Evolutionary conservation across 2,888 invertebrate species (phyloP), one percentile per base, ranked within the genome.

Genomic region (Augiades crinisus): DNA sequence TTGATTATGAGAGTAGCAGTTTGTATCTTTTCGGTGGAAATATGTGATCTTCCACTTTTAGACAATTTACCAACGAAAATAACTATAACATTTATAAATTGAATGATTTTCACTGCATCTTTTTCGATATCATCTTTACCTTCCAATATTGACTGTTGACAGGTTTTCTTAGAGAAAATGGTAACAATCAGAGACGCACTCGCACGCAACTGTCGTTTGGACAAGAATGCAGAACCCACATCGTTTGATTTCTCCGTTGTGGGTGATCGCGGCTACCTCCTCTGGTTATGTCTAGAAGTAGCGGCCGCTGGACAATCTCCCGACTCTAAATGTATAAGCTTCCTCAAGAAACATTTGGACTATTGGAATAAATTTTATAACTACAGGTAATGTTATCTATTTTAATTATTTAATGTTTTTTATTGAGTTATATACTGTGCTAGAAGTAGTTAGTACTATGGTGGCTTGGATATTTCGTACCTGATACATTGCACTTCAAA

Each of bases 351-450:
- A 63, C 95, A 96, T 78, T 88, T 97, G 51, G 93, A 94, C 54
- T 93, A 93, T 67, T 98, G 97, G 97, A 92, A 92, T 17, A 92
- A 91, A 61, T 91, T 91, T 49, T 95, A 94, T 67, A 94, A 94
- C 68, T 94, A 93, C 75, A 91, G 93, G 93, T 93, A 71, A 37
- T 17, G 7, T 1, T 22, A n/a, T n/a, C n/a, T n/a, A n/a, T n/a
- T n/a, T n/a, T n/a, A n/a, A n/a, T n/a, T n/a, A n/a, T n/a, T n/a
- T n/a, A n/a, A n/a, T n/a, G n/a, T n/a, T n/a, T n/a, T n/a, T n/a
- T n/a, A n/a, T n/a, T n/a, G n/a, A n/a, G n/a, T n/a, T n/a, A n/a
- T n/a, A n/a, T n/a, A n/a, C n/a, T n/a, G n/a, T n/a, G n/a, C n/a
- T n/a, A n/a, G n/a, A n/a, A n/a, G n/a, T n/a, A n/a, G n/a, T n/a